A percentile compares a stretch with the other conserved stretches of the same genome.
phyloP scores from a whole-genome alignment of 2,888 invertebrate genomes.

The Himalopsyche japonica region DNA sequence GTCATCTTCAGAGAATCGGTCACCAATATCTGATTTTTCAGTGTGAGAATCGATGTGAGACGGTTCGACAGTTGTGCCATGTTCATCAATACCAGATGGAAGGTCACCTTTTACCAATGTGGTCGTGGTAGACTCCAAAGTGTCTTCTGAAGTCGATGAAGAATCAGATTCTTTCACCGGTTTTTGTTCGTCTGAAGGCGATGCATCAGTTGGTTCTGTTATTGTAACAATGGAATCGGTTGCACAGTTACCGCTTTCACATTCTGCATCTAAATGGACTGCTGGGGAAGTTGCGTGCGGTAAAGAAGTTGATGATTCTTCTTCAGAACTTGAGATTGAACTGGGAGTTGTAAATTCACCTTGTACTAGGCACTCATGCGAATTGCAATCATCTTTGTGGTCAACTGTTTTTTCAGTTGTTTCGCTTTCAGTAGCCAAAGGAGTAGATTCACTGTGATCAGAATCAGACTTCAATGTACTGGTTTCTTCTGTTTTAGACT shows the following conservation, averaged over 20 bases:
- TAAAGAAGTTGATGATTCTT: not conserved
- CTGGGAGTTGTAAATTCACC: not conserved
- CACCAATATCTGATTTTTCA: not conserved
- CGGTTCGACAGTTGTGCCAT: not conserved
- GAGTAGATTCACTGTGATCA: not conserved
- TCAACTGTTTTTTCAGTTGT: not conserved
- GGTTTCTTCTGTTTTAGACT: not conserved
- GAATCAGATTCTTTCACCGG: not conserved
- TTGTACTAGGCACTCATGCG: not conserved
- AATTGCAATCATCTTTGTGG: not conserved
- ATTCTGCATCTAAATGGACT: constrained; percentile 6
- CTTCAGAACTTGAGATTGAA: not conserved
- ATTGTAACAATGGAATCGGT: constrained; percentile 2
- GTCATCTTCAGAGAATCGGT: not conserved
- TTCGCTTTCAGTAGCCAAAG: not conserved
- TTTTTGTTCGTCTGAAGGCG: not conserved
- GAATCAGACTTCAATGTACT: not conserved
- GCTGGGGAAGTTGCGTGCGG: not conserved
- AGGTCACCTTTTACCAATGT: not conserved
- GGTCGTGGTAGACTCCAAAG: not conserved
- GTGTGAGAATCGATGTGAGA: not conserved
- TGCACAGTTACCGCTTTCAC: constrained; percentile 23
- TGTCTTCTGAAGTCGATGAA: not conserved
- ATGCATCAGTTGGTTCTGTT: not conserved
- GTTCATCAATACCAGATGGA: not conserved